phyloP scores from a whole-genome alignment of 2,113 vertebrate genomes.

The Pygathrix nemaeus region DNA sequence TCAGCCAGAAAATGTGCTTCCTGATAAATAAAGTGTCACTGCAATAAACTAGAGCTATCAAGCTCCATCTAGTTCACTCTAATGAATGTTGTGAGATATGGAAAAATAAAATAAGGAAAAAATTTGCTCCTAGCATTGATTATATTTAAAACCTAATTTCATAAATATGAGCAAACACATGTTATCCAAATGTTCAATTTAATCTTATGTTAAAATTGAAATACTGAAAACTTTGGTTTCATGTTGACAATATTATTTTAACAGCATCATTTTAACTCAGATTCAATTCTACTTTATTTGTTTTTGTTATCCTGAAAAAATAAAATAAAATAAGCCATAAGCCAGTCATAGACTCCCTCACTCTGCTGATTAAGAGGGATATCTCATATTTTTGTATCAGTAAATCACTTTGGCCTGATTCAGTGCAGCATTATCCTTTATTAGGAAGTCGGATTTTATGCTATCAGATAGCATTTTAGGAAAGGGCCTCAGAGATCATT shows the following conservation, averaged over 20 bases:
- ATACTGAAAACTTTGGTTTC: conserved; percentile 13
- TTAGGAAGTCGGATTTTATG: conserved; percentile 74
- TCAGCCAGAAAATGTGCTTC: background rate
- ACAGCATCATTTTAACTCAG: conserved; percentile 28
- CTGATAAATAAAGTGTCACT: background rate
- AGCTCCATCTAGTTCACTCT: background rate
- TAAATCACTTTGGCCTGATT: conserved; percentile 81
- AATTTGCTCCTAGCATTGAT: background rate
- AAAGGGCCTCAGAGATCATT: conserved; percentile 56
- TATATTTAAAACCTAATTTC: background rate
- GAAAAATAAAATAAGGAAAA: background rate
- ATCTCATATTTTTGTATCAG: conserved; percentile 76
- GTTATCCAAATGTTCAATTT: background rate
- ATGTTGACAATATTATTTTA: conserved; percentile 36
- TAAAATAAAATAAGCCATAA: conserved; percentile 76
- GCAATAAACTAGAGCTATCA: background rate
- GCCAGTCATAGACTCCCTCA: conserved; percentile 70
- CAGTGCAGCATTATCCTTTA: conserved; percentile 79
- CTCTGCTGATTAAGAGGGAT: conserved; percentile 78
- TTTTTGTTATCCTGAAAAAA: conserved; percentile 44
- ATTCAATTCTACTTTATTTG: background rate
- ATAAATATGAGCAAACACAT: background rate
- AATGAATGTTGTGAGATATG: background rate
- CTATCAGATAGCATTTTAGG: background rate
- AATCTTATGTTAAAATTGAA: background rate